Base-by-base conservation (phyloP, 2,797 vertebrate species). In the Nyctalus aviator region DNA sequence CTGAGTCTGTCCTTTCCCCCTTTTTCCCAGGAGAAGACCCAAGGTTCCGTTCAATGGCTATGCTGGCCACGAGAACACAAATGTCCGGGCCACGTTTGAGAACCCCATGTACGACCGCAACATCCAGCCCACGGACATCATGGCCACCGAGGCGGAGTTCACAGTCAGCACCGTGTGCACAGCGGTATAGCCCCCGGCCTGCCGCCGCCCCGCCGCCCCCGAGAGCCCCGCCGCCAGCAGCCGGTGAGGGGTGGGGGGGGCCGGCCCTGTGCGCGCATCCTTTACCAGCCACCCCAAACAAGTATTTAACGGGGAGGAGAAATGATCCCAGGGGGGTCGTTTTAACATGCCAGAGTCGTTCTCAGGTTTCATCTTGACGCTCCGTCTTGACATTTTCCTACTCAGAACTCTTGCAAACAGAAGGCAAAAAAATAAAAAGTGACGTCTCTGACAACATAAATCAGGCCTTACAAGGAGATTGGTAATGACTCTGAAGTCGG, bases 161-260 rank as follows among this genome's bases (percentile, higher is more conserved):
- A 99, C 99, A 41, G 99, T 99, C 97, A 99, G 99, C 99, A 99
- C 99, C 5, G 99, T 99, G 97, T 99, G 99, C 97, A 99, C 99
- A 2, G 99, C 99, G 0, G 99, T 99, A 99, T 99, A 99, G 99
- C 99, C 96, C 25, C 98, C 98, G 95, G 97, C 95, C 97, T 95
- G 97, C 0, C 66, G 96, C 93, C 62, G 14, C 79, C 25, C 89
- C 76, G 20, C 76, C 21, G 73, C 93, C 87, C 72, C 96, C n/a
- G 96, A 97, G 97, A 95, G 97, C 93, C 95, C 95, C 78, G 32
- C 96, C 96, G 71, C 95, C 35, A 84, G 93, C 95, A 94, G 91
- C 96, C 14, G 96, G 97, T 97, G 82, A 97, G 97, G 62, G 41
- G 5, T 0, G 6, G 48, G 55, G 50, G 68, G 59, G 32, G 3